Evolutionary conservation across 2,113 vertebrate genomes (phyloP).

Genomic region (Micronycteris hirsuta): DNA sequence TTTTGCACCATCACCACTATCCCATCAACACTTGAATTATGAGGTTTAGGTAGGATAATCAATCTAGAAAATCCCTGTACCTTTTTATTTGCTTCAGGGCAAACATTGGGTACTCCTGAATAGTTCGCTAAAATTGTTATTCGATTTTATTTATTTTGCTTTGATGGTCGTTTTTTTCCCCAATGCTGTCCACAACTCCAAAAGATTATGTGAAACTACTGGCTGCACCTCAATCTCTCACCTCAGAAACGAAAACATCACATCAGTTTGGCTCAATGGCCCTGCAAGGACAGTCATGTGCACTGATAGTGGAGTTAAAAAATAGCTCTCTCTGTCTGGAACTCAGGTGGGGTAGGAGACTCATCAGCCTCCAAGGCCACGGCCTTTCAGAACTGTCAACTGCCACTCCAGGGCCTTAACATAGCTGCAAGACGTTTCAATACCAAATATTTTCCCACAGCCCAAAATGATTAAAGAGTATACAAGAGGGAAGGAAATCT

Average conservation of each 20-base stretch:
- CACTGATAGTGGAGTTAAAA: constrained; percentile 52
- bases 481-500: neutral
- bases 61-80: neutral
- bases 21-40: neutral
- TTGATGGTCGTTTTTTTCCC: neutral
- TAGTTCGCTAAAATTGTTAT: neutral
- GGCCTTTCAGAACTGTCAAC: constrained; percentile 44
- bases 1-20: neutral
- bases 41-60: neutral
- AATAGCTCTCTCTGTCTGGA: constrained; percentile 49
- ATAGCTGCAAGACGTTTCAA: constrained; percentile 36
- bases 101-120: neutral
- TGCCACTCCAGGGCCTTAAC: constrained; percentile 41
- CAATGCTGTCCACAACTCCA: neutral
- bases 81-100: neutral
- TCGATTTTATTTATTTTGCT: neutral
- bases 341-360: constrained; percentile 11
- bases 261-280: neutral
- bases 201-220: neutral
- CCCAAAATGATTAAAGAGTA: neutral
- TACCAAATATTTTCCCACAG: neutral
- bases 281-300: constrained; percentile 23
- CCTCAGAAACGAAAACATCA: neutral
- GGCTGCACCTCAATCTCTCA: neutral
- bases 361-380: neutral